Base-by-base conservation (phyloP, 2,797 vertebrate genomes). In the Lateolabrax maculatus region DNA sequence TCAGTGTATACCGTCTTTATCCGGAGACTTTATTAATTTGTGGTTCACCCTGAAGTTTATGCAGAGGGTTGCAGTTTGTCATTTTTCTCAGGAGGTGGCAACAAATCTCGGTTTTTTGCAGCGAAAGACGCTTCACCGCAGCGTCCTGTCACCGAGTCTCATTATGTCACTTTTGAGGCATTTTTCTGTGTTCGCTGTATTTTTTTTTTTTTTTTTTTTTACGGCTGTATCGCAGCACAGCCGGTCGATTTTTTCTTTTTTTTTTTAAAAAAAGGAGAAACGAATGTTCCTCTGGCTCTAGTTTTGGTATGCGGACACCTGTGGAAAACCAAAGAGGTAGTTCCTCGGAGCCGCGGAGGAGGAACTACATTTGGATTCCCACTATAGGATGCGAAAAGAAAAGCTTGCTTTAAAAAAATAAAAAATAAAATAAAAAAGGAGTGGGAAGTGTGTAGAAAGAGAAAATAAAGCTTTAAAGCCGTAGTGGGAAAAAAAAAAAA, bases 301-400 rank as follows among this genome's bases (percentile, higher is more conserved):
- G 80, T 90, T 87, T 91, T 65, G 76, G 44, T 81, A 69, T 29
- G 23, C 27, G 65, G 65, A 90, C 91, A 95, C 93, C 91, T 94
- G 94, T 90, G 83, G 61, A 75, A 78, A 78, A 74, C 51, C 85
- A 74, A 68, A 55, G 71, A 80, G 72, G 86, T 81, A 89, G 89
- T 92, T 94, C 86, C 90, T 70, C 88, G 9, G 58, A 62, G 60
- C 71, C 51, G 49, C 70, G 12, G 73, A 60, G 51, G 63, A 74
- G 81, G 80, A 88, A 84, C 74, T 58, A 25, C 12, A 37, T 16
- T 62, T 19, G 18, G 21, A 60, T 43, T 71, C 44, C 15, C 43
- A 39, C 8, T 69, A 27, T 53, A 25, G 12, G 60, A 31, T 69
- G 37, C 66, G 43, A 72, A 76, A 78, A 29, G 43, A 72, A 76